Evolutionary conservation across 2,797 vertebrate genomes (phyloP), one percentile per base, ranked within the genome.

Genomic region (Vireo griseus): DNA sequence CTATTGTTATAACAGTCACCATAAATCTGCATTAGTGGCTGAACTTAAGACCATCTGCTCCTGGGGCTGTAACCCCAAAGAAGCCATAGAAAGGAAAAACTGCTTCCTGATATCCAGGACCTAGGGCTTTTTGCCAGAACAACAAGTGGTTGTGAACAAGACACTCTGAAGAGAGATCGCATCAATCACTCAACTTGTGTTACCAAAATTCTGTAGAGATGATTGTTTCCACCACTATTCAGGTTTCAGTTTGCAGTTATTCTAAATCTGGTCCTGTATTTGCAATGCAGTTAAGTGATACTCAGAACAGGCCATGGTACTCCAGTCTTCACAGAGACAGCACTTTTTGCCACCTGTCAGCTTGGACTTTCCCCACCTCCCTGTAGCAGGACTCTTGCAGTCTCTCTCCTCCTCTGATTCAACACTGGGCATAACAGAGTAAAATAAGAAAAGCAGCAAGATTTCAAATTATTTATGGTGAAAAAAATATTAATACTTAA

Each of bases 131-230:
- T 63, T 92, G 83, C 73, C 63, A 92, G 58, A 65, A 51, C 67
- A 88, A 39, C 10, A 50, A 92, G 40, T 1, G 10, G 44, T 55
- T 77, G 33, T 63, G 61, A 88, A 59, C 26, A 44, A 78, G 86
- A 72, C 47, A 42, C 29, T 82, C 42, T 52, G 61, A 74, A 84
- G 50, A 88, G 48, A 72, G n/a, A 86, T n/a, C 10, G 22, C 16
- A 62, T 62, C 0, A 0, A 68, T 85, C n/a, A 42, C 50, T 50
- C 50, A 55, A 26, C 25, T 57, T 10, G 1, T 47, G 22, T 69
- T 71, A 82, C 61, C 44, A 80, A 51, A 90, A 71, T 80, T 90
- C 86, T 93, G 76, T 77, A 71, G 72, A 96, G 31, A 59, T n/a
- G 28, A 69, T 12, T 77, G 40, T 83, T 95, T 93, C 69, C 67